Evolutionary conservation across 2,797 vertebrate species (phyloP), one percentile per base, ranked within the genome.

Genomic region (Crenuchus spilurus): DNA sequence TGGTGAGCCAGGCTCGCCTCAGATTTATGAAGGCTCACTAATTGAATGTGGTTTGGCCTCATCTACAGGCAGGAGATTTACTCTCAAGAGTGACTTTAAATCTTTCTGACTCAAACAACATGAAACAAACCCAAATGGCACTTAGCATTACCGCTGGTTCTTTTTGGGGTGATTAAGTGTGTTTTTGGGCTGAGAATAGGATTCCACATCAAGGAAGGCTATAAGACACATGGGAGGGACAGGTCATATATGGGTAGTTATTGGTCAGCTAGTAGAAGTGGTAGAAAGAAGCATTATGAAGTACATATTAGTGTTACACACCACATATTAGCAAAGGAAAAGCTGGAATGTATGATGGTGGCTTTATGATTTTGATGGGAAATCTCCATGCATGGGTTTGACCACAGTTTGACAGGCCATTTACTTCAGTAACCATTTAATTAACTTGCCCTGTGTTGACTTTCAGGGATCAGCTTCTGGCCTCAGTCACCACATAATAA

Each of bases 11-110:
- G 76, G 67, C 46, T 52, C 18, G 18, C 20, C 18, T 75, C 26
- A 31, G 71, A 79, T 70, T 72, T 69, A 70, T 61, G 20, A 77
- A 55, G 39, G 48, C 60, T 58, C 60, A 74, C 74, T 79, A 68
- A 81, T 68, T 77, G 68, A 81, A 61, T 80, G 76, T 66, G 79
- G 79, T 72, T 80, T 81, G 77, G 82, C 72, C 26, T 70, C 49
- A 18, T 61, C 63, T 30, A 48, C 24, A 63, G 73, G 67, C 48
- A 24, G 31, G 49, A 58, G 72, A 60, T 66, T 60, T 80, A 55
- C 44, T 68, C 22, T 24, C 70, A 71, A 69, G 46, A 74, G 57
- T 37, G 48, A 67, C 31, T 46, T 44, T 70, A 68, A 76, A 31
- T 63, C 51, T 60, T 30, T 58, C 46, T 65, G 71, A 61, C 55